Base-by-base conservation (phyloP, 1,140 invertebrate species). In the Trichonephila clavipes region DNA sequence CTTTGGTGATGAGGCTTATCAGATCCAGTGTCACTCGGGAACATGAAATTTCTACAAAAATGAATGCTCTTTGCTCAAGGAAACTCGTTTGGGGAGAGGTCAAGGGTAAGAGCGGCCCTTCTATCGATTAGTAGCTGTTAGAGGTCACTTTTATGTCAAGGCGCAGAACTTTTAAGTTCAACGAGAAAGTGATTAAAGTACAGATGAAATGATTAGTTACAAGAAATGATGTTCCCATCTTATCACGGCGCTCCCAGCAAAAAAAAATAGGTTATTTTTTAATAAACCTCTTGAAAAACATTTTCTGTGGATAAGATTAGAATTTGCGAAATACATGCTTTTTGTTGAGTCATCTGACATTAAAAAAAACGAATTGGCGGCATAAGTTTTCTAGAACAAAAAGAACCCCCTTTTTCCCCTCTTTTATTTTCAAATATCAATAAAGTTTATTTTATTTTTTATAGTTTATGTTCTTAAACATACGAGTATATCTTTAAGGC, bases 91-190 rank as follows among this genome's bases (percentile, higher is more conserved):
- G 51, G 16, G 85, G 62, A 61, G 59, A 87, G 85, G 85, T 87
- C 85, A 87, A 87, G 85, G 85, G 85, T 87, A 87, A 87, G 24
- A 61, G 18, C 85, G n/a, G 85, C 24, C 59, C 28, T 62, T 87
- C 59, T 87, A 87, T 87, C 85, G 85, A 87, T 87, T 61, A 87
- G 59, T 61, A 5, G 58, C 58, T 62, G 85, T 87, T 87, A 87
- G 85, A 87, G 85, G 85, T 87, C 85, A 87, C 28, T 34, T 87
- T 61, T 87, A 87, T 62, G 85, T 34, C 85, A 85, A 59, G 82
- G 12, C 58, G 82, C 82, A 58, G 82, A 85, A 14, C 44, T 7
- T 34, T 1, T 61, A 87, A 34, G 85, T 87, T 44, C 58, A 62
- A 62, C 24, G 85, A 62, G 59, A 87, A 87, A 87, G 85, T 62